Evolutionary conservation across 2,888 invertebrate species (phyloP), one percentile per base, ranked within the genome.

Genomic region (Bhutanitis thaidina): DNA sequence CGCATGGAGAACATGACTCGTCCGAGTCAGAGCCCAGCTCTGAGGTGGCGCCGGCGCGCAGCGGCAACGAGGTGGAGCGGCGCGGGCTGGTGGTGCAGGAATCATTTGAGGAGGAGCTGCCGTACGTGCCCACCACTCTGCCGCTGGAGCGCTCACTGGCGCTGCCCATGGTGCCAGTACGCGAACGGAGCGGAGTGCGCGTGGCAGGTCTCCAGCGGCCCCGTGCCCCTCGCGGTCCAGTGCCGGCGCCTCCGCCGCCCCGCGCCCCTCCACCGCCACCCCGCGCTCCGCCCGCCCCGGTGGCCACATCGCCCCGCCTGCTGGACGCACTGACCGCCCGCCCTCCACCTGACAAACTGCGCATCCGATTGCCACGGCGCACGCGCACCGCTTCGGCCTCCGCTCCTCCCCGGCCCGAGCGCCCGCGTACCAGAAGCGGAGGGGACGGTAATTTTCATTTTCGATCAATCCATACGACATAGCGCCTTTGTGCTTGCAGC

Each of bases 81-180:
- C 84, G 86, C 30, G 85, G 82, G 3, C 87, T 96, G 32, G 95
- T 96, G 39, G 90, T 93, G 52, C 93, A 95, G 72, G 96, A 96
- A 71, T 96, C 96, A 34, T 94, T 95, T 70, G 96, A 96, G 67
- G 94, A 94, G 65, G 95, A 96, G 80, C 88, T 97, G 69, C 97
- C 97, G 1, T 96, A 96, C 75, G 93, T 97, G 68, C 96, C 97
- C 50, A 96, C 97, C n/a, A 97, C 96, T 48, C 84, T 97, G 69
- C 97, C 97, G 14, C 91, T 93, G 74, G 97, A 97, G 83, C 92
- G 96, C 57, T 94, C 96, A 12, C 92, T 94, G 55, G 96, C 94
- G 20, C 86, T 96, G 59, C 94, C 96, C 13, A 93, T 97, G 67
- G 92, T 96, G 58, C 96, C 97, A 16, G 92, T 96, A 63, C 77